A percentile compares a stretch with the other conserved stretches of the same genome.
Evolutionary conservation across 2,888 invertebrate species (phyloP).

Genomic region (Miltochrista miniata): DNA sequence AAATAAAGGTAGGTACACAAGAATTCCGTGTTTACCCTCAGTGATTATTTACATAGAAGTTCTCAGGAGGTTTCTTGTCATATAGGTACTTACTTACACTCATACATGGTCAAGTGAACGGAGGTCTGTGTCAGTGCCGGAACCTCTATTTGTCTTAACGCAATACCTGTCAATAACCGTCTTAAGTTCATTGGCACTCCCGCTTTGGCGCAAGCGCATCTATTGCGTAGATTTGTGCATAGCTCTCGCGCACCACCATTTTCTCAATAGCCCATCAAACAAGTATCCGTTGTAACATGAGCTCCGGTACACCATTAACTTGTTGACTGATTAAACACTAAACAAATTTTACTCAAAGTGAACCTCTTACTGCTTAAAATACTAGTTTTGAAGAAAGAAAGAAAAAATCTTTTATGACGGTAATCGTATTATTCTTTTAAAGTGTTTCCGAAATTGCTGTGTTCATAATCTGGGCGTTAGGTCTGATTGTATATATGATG

Average conservation of each 20-base stretch:
- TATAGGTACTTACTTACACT: conserved; percentile 49
- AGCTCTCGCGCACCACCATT: conserved; percentile 61
- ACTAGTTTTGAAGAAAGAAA: neutral
- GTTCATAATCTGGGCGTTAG: too few relatives aligned
- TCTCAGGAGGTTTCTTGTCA: conserved; percentile 72
- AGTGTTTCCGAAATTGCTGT: too few relatives aligned
- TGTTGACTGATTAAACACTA: conserved; percentile 76
- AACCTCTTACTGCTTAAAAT: conserved; percentile 49
- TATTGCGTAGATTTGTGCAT: conserved; percentile 77
- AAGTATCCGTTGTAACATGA: conserved; percentile 72
- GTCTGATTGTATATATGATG: too few relatives aligned
- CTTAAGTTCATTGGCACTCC: conserved; percentile 81
- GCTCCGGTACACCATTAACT: conserved; percentile 74
- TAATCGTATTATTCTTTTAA: neutral
- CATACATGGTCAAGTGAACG: conserved; percentile 73
- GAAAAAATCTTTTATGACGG: neutral
- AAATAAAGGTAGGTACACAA: conserved; percentile 59
- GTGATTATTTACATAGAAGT: conserved; percentile 76
- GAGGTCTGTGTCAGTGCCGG: conserved; percentile 76
- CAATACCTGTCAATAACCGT: conserved; percentile 82
- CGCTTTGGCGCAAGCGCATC: conserved; percentile 80
- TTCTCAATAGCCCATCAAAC: conserved; percentile 67
- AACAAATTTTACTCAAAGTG: conserved; percentile 66
- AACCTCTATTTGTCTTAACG: conserved; percentile 81
- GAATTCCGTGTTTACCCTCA: conserved; percentile 74